phyloP scores from a whole-genome alignment of 2,888 invertebrate genomes.

The Trichogramma evanescens region DNA sequence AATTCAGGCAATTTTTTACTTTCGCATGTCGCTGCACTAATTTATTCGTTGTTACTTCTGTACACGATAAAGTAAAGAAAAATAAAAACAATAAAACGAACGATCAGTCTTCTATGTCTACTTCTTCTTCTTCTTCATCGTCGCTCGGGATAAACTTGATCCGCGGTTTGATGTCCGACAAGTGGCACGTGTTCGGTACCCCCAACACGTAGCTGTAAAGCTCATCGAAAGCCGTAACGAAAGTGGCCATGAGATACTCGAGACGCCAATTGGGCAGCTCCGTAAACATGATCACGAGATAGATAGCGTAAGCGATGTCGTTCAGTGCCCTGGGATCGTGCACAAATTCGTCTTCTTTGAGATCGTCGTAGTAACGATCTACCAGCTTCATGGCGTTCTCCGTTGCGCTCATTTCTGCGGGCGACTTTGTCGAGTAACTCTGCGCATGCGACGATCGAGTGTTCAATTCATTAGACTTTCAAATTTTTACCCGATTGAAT shows the following conservation, averaged over 20 bases:
- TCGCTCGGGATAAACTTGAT: too few species aligned
- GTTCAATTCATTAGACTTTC: not conserved
- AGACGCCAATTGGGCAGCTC: slow-evolving; percentile 13
- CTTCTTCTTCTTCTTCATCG: too few species aligned
- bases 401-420: not conserved
- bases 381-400: not conserved
- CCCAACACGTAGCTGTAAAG: slow-evolving; percentile 12
- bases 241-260: not conserved
- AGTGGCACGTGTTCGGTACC: slow-evolving; percentile 2
- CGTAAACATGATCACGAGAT: slow-evolving; percentile 1
- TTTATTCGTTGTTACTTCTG: too few species aligned
- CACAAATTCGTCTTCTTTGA: not conserved
- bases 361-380: not conserved
- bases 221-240: slow-evolving; percentile 2
- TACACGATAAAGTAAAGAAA: too few species aligned
- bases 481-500: not conserved
- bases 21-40: too few species aligned
- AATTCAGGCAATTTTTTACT: too few species aligned
- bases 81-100: too few species aligned
- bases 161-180: too few species aligned
- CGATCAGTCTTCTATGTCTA: too few species aligned
- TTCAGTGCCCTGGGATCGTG: not conserved
- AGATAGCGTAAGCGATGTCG: slow-evolving; percentile 12
- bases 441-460: not conserved
- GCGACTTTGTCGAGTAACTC: not conserved